These are phyloP conservation scores for Hemithea aestivaria DNA, from an alignment of 2,888 invertebrate species.

Conservation along the genomic window DNA sequence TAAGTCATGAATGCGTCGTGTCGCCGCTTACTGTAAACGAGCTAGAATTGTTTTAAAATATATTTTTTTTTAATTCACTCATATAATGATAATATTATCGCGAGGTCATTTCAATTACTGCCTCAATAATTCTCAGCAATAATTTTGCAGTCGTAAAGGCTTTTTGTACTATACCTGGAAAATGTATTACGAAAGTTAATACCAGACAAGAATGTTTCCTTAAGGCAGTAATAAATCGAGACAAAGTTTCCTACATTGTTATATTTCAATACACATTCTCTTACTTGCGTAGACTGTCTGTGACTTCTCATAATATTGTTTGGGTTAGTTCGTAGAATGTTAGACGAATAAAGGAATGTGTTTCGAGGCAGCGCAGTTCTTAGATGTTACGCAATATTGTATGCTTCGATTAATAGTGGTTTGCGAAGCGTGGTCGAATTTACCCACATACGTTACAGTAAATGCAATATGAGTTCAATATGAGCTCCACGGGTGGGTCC, in stretches of 20 bases:
- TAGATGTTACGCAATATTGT: constrained; percentile 19
- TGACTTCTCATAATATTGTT: constrained; percentile 21
- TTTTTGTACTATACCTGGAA: too few species aligned
- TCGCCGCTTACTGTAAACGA: too few species aligned
- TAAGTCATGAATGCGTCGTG: too few species aligned
- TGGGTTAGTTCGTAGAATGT: constrained; percentile 8
- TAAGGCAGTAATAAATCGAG: constrained; percentile 37
- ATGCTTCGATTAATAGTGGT: constrained; percentile 26
- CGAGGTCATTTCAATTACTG: too few species aligned
- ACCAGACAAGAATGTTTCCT: constrained; percentile 26
- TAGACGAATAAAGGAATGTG: background rate
- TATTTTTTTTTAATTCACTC: too few species aligned
- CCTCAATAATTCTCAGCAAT: too few species aligned
- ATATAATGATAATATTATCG: too few species aligned
- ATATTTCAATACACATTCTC: constrained; percentile 34
- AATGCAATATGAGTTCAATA: constrained; percentile 37
- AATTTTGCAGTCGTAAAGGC: too few species aligned
- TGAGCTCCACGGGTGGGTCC: constrained; percentile 28
- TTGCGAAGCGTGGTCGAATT: constrained; percentile 24
- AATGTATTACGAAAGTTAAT: too few species aligned
- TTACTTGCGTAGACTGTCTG: constrained; percentile 33
- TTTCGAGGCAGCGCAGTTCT: constrained; percentile 8
- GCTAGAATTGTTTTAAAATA: too few species aligned
- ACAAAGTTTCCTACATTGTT: constrained; percentile 37
- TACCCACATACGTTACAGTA: constrained; percentile 10